Conservation (phyloP, 2,888 invertebrate genomes). For the Clistopyga incitator region DNA sequence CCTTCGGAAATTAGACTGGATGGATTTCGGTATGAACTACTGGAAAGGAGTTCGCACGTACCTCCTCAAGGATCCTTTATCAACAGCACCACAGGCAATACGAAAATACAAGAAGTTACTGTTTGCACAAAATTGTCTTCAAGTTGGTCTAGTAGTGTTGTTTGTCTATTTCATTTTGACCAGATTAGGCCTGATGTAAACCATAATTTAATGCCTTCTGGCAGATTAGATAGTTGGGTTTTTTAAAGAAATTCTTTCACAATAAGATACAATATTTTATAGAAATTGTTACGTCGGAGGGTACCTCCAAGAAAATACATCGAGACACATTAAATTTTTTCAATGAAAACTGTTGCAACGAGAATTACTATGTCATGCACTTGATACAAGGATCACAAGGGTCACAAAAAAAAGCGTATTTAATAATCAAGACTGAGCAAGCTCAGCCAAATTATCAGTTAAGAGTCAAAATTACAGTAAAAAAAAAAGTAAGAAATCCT, state of each 20-base stretch:
- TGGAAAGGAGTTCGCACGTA: slow-evolving; percentile 69
- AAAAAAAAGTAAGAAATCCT: too few species aligned
- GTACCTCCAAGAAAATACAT: too few species aligned
- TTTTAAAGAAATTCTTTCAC: too few species aligned
- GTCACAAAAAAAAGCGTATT: too few species aligned
- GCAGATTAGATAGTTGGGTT: neutral
- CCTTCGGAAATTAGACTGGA: slow-evolving; percentile 73
- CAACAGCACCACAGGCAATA: slow-evolving; percentile 62
- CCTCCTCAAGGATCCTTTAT: slow-evolving; percentile 70
- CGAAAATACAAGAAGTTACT: neutral
- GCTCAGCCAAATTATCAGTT: too few species aligned
- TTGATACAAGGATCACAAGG: too few species aligned
- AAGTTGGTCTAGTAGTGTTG: neutral
- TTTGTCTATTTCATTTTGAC: slow-evolving; percentile 22
- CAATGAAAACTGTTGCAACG: too few species aligned
- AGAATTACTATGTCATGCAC: too few species aligned
- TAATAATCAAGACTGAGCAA: too few species aligned
- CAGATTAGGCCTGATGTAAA: slow-evolving; percentile 8
- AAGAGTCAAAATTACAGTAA: too few species aligned
- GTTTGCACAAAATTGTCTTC: neutral
- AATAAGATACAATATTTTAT: neutral
- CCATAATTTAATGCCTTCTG: neutral
- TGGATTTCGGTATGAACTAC: slow-evolving; percentile 59
- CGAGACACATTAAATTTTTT: too few species aligned
- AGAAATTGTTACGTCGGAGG: too few species aligned